phyloP scores from a whole-genome alignment of 2,888 invertebrate genomes.

The Podabrus alpinus region DNA sequence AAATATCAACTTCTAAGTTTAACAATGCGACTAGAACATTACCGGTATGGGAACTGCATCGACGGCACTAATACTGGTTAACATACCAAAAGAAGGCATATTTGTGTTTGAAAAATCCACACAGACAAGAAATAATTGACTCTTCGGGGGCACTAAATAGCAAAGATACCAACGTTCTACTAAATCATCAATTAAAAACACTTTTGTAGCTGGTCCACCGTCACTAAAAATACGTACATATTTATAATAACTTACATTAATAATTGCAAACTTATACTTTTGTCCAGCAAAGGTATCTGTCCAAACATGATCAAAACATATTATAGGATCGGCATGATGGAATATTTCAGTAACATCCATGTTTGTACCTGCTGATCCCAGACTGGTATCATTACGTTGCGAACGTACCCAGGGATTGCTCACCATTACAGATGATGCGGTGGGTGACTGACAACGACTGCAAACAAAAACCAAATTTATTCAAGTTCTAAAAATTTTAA shows the following conservation, averaged over 20 bases:
- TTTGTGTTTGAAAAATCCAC: slow-evolving; percentile 69
- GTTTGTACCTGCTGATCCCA: slow-evolving; percentile 50
- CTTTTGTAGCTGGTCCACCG: slow-evolving; percentile 68
- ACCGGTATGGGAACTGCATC: slow-evolving; percentile 82
- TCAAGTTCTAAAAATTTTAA: no score
- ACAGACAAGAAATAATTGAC: slow-evolving; percentile 70
- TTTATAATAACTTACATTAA: neutral
- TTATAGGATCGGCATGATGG: slow-evolving; percentile 67
- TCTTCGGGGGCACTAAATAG: slow-evolving; percentile 69
- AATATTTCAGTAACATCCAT: slow-evolving; percentile 44
- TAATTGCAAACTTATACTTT: slow-evolving; percentile 5
- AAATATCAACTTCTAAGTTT: neutral
- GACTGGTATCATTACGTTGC: slow-evolving; percentile 33
- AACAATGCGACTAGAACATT: slow-evolving; percentile 38
- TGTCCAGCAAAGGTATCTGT: slow-evolving; percentile 62
- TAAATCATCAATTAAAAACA: slow-evolving; percentile 83
- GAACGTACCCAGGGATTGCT: slow-evolving; percentile 46
- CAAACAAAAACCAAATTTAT: slow-evolving; percentile 41
- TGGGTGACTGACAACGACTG: slow-evolving; percentile 60
- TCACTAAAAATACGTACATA: slow-evolving; percentile 35
- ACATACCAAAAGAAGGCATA: slow-evolving; percentile 75
- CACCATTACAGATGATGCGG: slow-evolving; percentile 42
- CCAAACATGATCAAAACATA: slow-evolving; percentile 91
- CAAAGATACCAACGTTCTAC: slow-evolving; percentile 85
- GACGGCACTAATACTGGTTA: slow-evolving; percentile 74